Percentiles rank a stretch among this genome's conserved stretches.
These are phyloP conservation scores for Volucella zonaria DNA, from an alignment of 2,888 invertebrate species.

Conservation along the genomic window DNA sequence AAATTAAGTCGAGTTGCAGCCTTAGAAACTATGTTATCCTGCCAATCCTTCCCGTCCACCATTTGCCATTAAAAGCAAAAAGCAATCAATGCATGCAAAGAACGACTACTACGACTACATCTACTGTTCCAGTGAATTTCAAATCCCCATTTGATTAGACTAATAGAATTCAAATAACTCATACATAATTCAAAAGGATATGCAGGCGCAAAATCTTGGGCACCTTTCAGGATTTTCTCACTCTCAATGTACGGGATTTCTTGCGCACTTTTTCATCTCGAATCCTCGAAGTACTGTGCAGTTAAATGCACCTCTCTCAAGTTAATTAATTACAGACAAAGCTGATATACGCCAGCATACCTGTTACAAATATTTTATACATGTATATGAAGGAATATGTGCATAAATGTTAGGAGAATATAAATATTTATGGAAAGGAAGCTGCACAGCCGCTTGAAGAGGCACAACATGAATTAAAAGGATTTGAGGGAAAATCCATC, in stretches of 20 bases:
- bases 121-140: slow-evolving; percentile 12
- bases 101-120: neutral
- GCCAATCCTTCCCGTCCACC: neutral
- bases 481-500: neutral
- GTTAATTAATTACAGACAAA: neutral
- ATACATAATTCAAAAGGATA: slow-evolving; percentile 56
- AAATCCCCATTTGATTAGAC: slow-evolving; percentile 58
- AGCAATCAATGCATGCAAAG: slow-evolving; percentile 32
- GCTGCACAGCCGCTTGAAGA: neutral
- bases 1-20: slow-evolving; percentile 15
- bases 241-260: neutral
- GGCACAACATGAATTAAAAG: neutral
- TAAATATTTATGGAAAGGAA: neutral
- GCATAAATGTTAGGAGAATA: no score
- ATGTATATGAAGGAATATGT: no score
- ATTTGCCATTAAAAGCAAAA: slow-evolving; percentile 17
- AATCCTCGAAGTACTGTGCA: no score
- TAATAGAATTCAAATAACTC: slow-evolving; percentile 62
- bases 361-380: no score
- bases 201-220: neutral
- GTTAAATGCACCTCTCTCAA: neutral
- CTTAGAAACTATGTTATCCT: neutral
- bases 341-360: no score
- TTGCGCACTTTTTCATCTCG: no score
- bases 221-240: slow-evolving; percentile 1